Percentiles rank a stretch among this genome's conserved stretches.
phyloP scores from a whole-genome alignment of 2,888 invertebrate genomes.

The Xylocampa areola region DNA sequence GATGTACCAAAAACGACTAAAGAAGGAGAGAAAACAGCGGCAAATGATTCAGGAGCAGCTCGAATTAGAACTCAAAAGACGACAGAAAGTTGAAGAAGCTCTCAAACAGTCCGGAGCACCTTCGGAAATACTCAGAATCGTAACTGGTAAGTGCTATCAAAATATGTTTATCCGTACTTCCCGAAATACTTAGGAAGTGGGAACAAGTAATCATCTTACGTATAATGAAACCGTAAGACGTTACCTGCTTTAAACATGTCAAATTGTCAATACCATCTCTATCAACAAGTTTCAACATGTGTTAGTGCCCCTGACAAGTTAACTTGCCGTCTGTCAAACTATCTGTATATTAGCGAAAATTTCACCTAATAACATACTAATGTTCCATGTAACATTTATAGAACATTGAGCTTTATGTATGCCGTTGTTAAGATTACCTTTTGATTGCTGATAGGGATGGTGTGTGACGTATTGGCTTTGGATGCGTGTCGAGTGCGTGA shows the following conservation, averaged over 20 bases:
- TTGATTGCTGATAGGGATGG: slow-evolving; percentile 68
- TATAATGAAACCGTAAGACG: slow-evolving; percentile 28
- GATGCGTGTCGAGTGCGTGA: slow-evolving; percentile 85
- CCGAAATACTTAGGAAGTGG: slow-evolving; percentile 19
- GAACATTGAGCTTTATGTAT: slow-evolving; percentile 72
- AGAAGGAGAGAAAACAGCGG: slow-evolving; percentile 95
- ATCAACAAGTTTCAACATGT: slow-evolving; percentile 81
- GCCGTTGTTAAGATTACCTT: slow-evolving; percentile 68
- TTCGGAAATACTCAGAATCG: slow-evolving; percentile 93
- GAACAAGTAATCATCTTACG: slow-evolving; percentile 11
- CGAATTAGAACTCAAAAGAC: slow-evolving; percentile 94
- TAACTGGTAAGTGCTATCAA: slow-evolving; percentile 91
- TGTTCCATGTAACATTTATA: slow-evolving; percentile 41
- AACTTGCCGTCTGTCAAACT: slow-evolving; percentile 88
- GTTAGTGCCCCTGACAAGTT: slow-evolving; percentile 86
- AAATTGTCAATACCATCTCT: slow-evolving; percentile 79
- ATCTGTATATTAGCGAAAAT: slow-evolving; percentile 77
- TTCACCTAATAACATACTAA: slow-evolving; percentile 58
- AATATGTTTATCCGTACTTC: slow-evolving; percentile 10
- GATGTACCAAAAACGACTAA: slow-evolving; percentile 96
- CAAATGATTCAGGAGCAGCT: slow-evolving; percentile 96
- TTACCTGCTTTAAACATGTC: slow-evolving; percentile 60
- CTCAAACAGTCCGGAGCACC: slow-evolving; percentile 93
- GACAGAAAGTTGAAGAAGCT: slow-evolving; percentile 94
- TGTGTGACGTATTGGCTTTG: slow-evolving; percentile 75